Conservation (phyloP, 2,888 invertebrate species). For the Schizaphis graminum region DNA sequence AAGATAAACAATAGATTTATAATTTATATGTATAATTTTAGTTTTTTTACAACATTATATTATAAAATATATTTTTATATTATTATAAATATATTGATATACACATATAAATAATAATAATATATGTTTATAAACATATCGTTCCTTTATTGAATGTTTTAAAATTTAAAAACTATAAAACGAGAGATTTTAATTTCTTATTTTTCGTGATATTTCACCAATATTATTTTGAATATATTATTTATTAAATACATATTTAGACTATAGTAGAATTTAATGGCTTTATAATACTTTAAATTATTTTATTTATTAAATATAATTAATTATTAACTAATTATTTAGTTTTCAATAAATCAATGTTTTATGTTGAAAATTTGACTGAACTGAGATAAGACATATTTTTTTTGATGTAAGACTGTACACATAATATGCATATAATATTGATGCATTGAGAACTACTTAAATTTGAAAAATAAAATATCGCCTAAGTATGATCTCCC, state of each 20-base stretch:
- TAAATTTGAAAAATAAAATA: neutral
- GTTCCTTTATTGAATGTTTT: neutral
- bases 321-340: no score
- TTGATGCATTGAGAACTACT: neutral
- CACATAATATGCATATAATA: neutral
- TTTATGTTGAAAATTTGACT: neutral
- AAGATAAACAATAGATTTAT: neutral
- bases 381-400: neutral
- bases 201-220: neutral
- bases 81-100: neutral
- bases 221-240: neutral
- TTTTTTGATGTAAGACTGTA: neutral
- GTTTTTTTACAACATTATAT: neutral
- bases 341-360: neutral
- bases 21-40: neutral
- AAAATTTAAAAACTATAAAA: neutral
- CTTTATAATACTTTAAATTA: neutral
- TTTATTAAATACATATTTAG: neutral
- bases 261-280: neutral
- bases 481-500: neutral
- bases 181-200: neutral
- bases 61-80: neutral
- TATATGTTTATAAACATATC: neutral
- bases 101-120: no score
- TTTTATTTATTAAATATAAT: no score